A percentile compares a stretch with the other conserved stretches of the same genome.
phyloP scores from a whole-genome alignment of 1,140 invertebrate genomes.

The Tetraneura akinire region DNA sequence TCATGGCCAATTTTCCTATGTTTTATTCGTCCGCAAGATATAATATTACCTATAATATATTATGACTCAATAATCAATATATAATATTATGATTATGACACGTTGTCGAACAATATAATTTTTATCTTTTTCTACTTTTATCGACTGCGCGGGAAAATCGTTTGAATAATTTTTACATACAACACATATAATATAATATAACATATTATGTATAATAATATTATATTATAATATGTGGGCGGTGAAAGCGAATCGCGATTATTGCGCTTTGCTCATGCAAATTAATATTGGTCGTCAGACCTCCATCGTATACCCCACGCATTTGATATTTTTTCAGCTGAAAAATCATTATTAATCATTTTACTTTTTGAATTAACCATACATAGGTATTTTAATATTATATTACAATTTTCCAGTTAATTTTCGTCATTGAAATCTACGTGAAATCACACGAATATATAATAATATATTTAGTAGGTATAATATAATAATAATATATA shows the following conservation, averaged over 20 bases:
- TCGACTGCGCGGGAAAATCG: constrained; percentile 5
- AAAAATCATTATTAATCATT: background rate
- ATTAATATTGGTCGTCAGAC: too few species aligned
- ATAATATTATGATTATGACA: background rate
- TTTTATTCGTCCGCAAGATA: too few species aligned
- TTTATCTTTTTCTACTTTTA: background rate
- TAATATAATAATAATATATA: too few species aligned
- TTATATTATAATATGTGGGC: background rate
- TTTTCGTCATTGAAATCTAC: too few species aligned
- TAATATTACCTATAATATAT: background rate
- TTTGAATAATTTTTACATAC: background rate
- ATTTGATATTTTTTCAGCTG: background rate
- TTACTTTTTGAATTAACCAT: too few species aligned
- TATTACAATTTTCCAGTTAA: background rate
- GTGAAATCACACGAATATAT: too few species aligned
- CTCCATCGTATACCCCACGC: background rate
- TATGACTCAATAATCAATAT: too few species aligned
- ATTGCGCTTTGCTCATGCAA: background rate
- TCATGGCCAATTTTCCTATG: too few species aligned
- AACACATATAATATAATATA: background rate
- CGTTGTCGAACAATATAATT: background rate
- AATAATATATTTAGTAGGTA: too few species aligned
- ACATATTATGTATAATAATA: too few species aligned
- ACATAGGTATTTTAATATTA: background rate
- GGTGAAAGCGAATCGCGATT: constrained; percentile 41